Evolutionary conservation across 2,888 invertebrate genomes (phyloP).

Genomic region (Ophioninae sp.): DNA sequence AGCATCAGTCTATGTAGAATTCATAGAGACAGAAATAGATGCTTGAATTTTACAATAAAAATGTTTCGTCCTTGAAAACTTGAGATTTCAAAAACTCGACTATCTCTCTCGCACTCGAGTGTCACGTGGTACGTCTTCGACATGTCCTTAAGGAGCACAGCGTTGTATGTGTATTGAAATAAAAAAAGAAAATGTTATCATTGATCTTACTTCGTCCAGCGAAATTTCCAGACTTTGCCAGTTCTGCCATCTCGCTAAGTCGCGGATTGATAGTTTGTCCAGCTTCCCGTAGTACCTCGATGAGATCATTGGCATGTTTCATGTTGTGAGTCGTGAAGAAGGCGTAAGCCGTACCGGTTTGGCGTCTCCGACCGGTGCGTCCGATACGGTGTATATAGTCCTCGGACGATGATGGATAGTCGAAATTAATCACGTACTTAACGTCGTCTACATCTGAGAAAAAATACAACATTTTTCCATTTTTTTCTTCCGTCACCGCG

Average conservation of each 20-base stretch:
- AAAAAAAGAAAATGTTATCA: not conserved
- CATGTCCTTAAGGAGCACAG: no score
- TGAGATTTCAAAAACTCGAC: no score
- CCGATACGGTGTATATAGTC: slow-evolving; percentile 98
- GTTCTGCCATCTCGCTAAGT: slow-evolving; percentile 87
- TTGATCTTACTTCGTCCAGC: slow-evolving; percentile 71
- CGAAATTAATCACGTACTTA: slow-evolving; percentile 97
- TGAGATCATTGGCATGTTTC: slow-evolving; percentile 93
- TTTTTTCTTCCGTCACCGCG: slow-evolving; percentile 7
- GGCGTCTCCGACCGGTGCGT: slow-evolving; percentile 93
- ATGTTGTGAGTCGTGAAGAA: slow-evolving; percentile 95
- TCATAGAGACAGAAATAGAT: no score
- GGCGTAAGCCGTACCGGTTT: slow-evolving; percentile 95
- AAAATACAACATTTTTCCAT: slow-evolving; percentile 66
- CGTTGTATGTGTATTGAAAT: not conserved
- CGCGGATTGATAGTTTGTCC: slow-evolving; percentile 93
- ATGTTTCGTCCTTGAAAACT: no score
- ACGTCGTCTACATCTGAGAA: slow-evolving; percentile 96
- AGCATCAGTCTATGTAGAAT: no score
- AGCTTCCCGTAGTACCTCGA: slow-evolving; percentile 93
- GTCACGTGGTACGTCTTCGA: no score
- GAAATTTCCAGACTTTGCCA: slow-evolving; percentile 76
- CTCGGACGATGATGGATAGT: slow-evolving; percentile 97
- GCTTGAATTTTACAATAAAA: no score
- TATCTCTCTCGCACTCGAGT: no score